Base-by-base conservation (phyloP, 2,113 vertebrate genomes). In the Cheilinus undulatus region DNA sequence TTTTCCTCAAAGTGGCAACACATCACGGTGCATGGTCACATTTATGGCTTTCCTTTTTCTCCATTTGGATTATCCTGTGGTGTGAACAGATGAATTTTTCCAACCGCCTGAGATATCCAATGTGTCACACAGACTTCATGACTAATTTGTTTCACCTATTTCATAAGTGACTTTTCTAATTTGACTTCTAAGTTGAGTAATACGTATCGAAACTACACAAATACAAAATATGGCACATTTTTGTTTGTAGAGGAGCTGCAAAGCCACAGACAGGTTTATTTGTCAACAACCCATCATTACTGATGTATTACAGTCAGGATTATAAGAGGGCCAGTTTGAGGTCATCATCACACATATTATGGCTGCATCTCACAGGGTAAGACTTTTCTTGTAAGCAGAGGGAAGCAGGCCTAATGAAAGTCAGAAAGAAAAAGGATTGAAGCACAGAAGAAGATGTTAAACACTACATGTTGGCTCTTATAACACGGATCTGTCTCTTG, bases 401-500 rank as follows among this genome's bases (percentile, higher is more conserved):
- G 83, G 77, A 73, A 43, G 3, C 13, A 40, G 38, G 13, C 13
- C 13, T 14, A 40, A 15, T 40, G 40, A 6, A 19, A 5, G 40
- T 42, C 5, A 42, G n/a, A n/a, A n/a, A n/a, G n/a, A n/a, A n/a
- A n/a, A n/a, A n/a, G n/a, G n/a, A n/a, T n/a, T n/a, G n/a, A n/a
- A n/a, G 32, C 32, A 34, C 32, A 34, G 32, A 34, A 34, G 11
- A 34, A 34, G 32, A 34, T 34, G 32, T 1, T 34, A 34, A 34
- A 34, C 32, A 10, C 10, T 3, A 34, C 3, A 12, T 9, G 27
- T 71, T 38, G 45, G 26, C 34, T 60, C 54, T 76, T 86, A 89
- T 91, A 92, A 92, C 94, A 93, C 94, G 26, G 32, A 32, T 56
- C 93, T 94, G 89, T 84, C 76, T 88, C 90, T 43, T 5, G 30